Conservation (phyloP, 1,140 invertebrate genomes). For the Sinella curviseta region DNA sequence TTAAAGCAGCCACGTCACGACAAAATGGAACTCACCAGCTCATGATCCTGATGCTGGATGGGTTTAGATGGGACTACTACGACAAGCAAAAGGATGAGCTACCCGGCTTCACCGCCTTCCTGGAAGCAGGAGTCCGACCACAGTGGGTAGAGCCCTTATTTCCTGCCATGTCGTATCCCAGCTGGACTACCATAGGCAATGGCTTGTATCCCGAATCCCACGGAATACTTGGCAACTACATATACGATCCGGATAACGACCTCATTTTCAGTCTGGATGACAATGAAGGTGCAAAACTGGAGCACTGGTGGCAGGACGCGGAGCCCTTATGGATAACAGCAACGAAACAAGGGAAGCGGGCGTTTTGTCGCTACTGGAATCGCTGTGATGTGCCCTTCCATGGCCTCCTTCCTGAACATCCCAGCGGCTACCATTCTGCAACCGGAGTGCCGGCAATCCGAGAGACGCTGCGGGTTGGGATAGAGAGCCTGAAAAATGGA, state of each 20-base stretch:
- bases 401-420: conserved; percentile 52
- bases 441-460: conserved; percentile 26
- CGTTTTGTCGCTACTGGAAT: conserved; percentile 55
- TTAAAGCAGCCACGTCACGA: no score
- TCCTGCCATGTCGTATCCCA: conserved; percentile 52
- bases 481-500: conserved; percentile 37
- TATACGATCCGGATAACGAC: conserved; percentile 53
- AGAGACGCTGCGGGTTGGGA: conserved; percentile 28
- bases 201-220: conserved; percentile 50
- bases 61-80: conserved; percentile 54
- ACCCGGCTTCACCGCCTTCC: conserved; percentile 50
- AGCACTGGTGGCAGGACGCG: conserved; percentile 55
- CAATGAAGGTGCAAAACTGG: conserved; percentile 46
- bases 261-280: conserved; percentile 48
- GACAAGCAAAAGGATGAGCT: conserved; percentile 49
- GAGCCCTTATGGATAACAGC: conserved; percentile 56
- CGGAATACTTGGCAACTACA: conserved; percentile 53
- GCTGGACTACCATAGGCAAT: conserved; percentile 52
- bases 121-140: conserved; percentile 51
- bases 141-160: conserved; percentile 52
- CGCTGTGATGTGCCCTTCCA: conserved; percentile 56
- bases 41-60: conserved; percentile 8
- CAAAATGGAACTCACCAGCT: no score
- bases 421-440: conserved; percentile 34
- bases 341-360: conserved; percentile 51